These are phyloP conservation scores for Heliconius congener DNA, from an alignment of 1,140 invertebrate genomes.

Conservation along the genomic window DNA sequence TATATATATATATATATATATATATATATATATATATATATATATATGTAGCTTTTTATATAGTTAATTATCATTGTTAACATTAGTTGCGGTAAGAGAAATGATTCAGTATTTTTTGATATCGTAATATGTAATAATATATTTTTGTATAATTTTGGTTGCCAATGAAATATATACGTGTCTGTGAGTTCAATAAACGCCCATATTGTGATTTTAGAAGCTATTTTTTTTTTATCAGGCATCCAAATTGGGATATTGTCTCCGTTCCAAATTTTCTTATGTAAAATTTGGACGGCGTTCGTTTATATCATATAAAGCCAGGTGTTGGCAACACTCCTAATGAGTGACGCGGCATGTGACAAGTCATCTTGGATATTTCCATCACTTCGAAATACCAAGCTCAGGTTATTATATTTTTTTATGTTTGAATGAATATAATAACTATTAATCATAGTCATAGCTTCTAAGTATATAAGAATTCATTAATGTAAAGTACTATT, in stretches of 20 bases:
- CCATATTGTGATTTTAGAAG: not conserved
- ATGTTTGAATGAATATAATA: not conserved
- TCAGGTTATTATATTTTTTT: not conserved
- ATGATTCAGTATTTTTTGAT: not conserved
- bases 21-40: not conserved
- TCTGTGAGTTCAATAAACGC: not conserved
- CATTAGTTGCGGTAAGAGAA: too few species aligned
- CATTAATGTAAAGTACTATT: too few species aligned
- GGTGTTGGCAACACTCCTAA: slow-evolving; percentile 31
- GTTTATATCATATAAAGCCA: slow-evolving; percentile 33
- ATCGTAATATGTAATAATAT: not conserved
- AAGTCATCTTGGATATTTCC: slow-evolving; percentile 24
- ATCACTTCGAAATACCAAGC: slow-evolving; percentile 3
- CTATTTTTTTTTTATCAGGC: not conserved
- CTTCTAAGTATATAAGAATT: too few species aligned
- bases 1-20: too few species aligned
- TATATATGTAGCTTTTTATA: not conserved
- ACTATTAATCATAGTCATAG: not conserved
- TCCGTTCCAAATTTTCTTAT: slow-evolving; percentile 28
- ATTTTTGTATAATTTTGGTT: not conserved
- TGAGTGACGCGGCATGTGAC: slow-evolving; percentile 21
- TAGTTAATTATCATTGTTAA: not conserved
- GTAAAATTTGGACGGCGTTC: slow-evolving; percentile 32
- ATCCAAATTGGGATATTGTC: slow-evolving; percentile 39
- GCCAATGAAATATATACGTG: not conserved